Conservation (phyloP, 1,140 invertebrate species). For the Phthorimaea operculella region DNA sequence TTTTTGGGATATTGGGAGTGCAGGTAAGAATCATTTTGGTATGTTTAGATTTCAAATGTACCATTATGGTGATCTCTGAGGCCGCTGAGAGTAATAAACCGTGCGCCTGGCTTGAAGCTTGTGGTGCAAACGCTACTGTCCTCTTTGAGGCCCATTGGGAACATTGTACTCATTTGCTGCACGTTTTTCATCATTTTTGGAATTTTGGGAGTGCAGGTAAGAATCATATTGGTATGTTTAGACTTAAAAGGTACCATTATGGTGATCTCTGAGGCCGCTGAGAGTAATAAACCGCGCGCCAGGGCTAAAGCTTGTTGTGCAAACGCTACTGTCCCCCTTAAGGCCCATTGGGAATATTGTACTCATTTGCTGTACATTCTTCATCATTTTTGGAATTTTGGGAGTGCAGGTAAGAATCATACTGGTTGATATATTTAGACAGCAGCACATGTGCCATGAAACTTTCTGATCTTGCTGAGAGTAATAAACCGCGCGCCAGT, state of each 20-base stretch:
- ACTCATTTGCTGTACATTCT: constrained; percentile 99
- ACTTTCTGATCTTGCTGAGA: constrained; percentile 72
- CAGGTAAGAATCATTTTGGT: constrained; percentile 71
- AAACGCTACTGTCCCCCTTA: constrained; percentile 96
- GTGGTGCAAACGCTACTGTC: constrained; percentile 99
- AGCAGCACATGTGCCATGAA: constrained; percentile 71
- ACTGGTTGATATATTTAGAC: neutral
- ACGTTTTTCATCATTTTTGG: constrained; percentile 99
- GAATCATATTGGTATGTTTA: neutral
- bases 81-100: constrained; percentile 96
- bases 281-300: constrained; percentile 99
- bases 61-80: constrained; percentile 92
- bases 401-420: constrained; percentile 84
- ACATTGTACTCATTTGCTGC: constrained; percentile 99
- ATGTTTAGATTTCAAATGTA: neutral
- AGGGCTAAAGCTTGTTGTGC: constrained; percentile 98
- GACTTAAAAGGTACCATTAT: neutral
- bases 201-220: constrained; percentile 95
- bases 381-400: constrained; percentile 99
- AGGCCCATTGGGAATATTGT: constrained; percentile 99
- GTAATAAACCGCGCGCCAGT: constrained; percentile 99
- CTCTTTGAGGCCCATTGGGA: constrained; percentile 97
- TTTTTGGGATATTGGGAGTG: constrained; percentile 99
- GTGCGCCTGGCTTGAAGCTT: constrained; percentile 97
- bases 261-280: constrained; percentile 69